These are phyloP conservation scores for Gnathonemus echidnorhynchus DNA, from an alignment of 2,113 vertebrate genomes.

Conservation along the genomic window DNA sequence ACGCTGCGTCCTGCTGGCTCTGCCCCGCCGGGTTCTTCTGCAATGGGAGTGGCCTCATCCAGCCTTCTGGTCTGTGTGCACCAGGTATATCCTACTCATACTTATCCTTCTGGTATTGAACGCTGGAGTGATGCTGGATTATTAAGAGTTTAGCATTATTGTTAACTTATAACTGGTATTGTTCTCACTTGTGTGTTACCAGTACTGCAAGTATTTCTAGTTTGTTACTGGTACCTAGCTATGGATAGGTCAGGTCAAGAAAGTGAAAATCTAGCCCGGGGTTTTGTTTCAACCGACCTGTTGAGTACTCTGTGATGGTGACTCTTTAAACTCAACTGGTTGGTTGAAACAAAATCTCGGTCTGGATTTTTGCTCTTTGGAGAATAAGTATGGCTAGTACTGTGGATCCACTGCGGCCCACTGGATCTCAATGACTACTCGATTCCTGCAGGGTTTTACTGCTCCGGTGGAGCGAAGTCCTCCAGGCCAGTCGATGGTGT, in stretches of 20 bases:
- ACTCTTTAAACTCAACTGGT: background rate
- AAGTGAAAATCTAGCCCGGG: background rate
- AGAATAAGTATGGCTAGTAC: background rate
- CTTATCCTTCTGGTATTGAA: background rate
- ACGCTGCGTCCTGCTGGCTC: slow-evolving; percentile 62
- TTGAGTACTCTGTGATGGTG: background rate
- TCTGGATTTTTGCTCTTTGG: background rate
- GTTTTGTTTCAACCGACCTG: background rate
- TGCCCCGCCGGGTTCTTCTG: slow-evolving; percentile 79
- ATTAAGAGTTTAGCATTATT: background rate
- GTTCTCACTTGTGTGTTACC: background rate
- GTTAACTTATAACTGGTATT: background rate
- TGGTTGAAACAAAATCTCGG: background rate
- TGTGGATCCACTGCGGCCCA: background rate
- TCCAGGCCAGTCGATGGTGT: slow-evolving; percentile 57
- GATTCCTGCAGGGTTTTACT: slow-evolving; percentile 70
- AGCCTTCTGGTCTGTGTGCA: slow-evolving; percentile 61
- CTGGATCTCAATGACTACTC: background rate
- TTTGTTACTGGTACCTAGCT: background rate
- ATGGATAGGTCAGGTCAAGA: background rate
- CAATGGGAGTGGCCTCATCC: slow-evolving; percentile 57
- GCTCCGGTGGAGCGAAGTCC: slow-evolving; percentile 55
- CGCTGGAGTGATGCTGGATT: background rate
- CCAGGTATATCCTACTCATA: slow-evolving; percentile 43
- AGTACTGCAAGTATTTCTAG: background rate